Evolutionary conservation across 2,888 invertebrate species (phyloP).

Genomic region (Drosophila birchii): DNA sequence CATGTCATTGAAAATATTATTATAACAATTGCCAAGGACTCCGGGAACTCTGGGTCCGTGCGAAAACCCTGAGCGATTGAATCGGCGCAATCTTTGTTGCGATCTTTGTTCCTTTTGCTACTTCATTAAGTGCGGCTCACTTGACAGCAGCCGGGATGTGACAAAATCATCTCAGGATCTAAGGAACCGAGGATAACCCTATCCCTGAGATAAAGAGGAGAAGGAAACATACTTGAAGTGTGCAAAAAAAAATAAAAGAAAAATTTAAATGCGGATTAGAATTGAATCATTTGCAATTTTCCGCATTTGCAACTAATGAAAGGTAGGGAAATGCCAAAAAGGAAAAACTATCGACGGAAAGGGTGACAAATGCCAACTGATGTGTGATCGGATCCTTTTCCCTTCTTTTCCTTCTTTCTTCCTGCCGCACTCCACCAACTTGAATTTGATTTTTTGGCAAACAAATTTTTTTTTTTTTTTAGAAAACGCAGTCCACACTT

Average conservation of each 20-base stretch:
- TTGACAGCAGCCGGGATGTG: constrained; percentile 59
- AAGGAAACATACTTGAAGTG: constrained; percentile 49
- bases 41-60: not conserved
- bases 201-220: constrained; percentile 58
- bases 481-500: constrained; percentile 20
- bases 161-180: constrained; percentile 28
- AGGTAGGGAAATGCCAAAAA: constrained; percentile 15
- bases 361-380: constrained; percentile 37
- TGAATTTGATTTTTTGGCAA: constrained; percentile 70
- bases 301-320: constrained; percentile 70
- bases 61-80: constrained; percentile 11
- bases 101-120: constrained; percentile 45
- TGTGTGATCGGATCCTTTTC: constrained; percentile 17
- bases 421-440: constrained; percentile 1
- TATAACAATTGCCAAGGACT: constrained; percentile 64
- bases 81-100: constrained; percentile 26
- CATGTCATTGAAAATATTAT: constrained; percentile 74
- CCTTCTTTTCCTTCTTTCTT: not conserved
- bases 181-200: constrained; percentile 29
- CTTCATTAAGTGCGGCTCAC: constrained; percentile 79
- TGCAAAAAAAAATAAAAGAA: constrained; percentile 53
- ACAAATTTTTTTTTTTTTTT: constrained; percentile 31
- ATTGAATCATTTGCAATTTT: constrained; percentile 74
- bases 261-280: constrained; percentile 71
- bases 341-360: not conserved